Base-by-base conservation (phyloP, 2,888 invertebrate genomes). In the Cephalotes varians region DNA sequence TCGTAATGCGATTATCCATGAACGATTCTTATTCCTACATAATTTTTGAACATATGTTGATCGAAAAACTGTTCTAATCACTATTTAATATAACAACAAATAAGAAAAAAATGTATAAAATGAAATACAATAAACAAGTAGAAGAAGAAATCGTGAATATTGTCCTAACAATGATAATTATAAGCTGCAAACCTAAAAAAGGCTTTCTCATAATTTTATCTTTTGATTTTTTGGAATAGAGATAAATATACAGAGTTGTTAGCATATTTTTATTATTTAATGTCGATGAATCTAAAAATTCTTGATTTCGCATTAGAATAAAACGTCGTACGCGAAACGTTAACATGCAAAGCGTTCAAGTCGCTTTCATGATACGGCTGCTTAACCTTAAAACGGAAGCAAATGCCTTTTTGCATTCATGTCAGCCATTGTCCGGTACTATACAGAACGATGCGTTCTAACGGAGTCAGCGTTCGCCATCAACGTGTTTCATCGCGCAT, bases 381-480 rank as follows among this genome's bases (percentile, higher is more conserved):
- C 9, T 54, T 18, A 77, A 67, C 25, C 54, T 71, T 56, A 71
- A 79, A 79, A 79, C 77, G 77, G 72, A 79, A 71, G 44, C 56
- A 71, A 56, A 71, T 7, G 25, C 72, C 34, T 15, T 44, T 56
- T 71, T 56, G 72, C 44, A 79, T 79, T 79, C 72, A 28, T 51
- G 56, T 40, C 54, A 37, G 47, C 65, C 28, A 71, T 79, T 79
- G 71, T 79, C 72, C 77, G 34, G 10, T 51, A 15, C 72, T n/a
- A 72, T 25, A 28, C 37, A 34, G 72, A 56, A 79, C n/a, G 21
- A 79, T 71, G 77, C 77, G 56, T 71, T 71, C 77, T 79, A 79
- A 79, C 77, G 77, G 71, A 10, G n/a, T 18, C 54, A 21, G 37
- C 9, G 77, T 71, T 34, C 44, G 49, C 72, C 67, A 34, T 44